Evolutionary conservation across 2,113 vertebrate species (phyloP), one percentile per base, ranked within the genome.

Genomic region (Caranx ignobilis): DNA sequence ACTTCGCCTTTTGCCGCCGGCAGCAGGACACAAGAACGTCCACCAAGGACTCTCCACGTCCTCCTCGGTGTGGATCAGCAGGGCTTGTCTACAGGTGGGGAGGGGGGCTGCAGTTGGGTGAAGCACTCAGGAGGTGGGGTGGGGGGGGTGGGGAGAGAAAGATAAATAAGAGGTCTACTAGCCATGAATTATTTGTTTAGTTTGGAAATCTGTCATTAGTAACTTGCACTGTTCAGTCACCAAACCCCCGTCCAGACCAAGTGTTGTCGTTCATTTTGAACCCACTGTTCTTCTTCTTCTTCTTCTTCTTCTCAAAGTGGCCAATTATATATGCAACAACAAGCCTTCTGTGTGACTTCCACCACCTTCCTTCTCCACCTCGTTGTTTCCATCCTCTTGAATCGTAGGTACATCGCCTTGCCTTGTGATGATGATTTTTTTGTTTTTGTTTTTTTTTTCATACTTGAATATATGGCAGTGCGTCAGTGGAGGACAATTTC

Each of bases 271-370:
- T 82, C 54, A 52, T 87, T 91, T 92, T 88, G 48, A 86, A 81
- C 73, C 81, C 75, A 71, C 41, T 6, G 63, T 89, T 90, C 71
- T 78, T 84, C 67, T 26, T 26, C 26, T 26, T 26, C 26, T 26
- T 26, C 26, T 26, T 26, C 26, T 84, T 79, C 71, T 78, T 84
- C 67, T 86, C 78, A 84, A 89, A 86, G 75, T 85, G 87, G 90
- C 86, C 86, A 92, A 89, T 87, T 94, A 94, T 91, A 95, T 95
- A 95, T 95, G 93, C 93, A 95, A 94, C 85, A 59, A 87, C 69
- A 88, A 63, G 66, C 86, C 81, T 88, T 84, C 71, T 79, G 78
- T 81, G 84, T 79, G 77, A 75, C 70, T 66, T 85, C 76, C 60
- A 48, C 54, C 26, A 26, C 26, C 26, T 39, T 80, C 77, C 65